phyloP scores from a whole-genome alignment of 2,797 vertebrate species.

The Nothura maculosa region DNA sequence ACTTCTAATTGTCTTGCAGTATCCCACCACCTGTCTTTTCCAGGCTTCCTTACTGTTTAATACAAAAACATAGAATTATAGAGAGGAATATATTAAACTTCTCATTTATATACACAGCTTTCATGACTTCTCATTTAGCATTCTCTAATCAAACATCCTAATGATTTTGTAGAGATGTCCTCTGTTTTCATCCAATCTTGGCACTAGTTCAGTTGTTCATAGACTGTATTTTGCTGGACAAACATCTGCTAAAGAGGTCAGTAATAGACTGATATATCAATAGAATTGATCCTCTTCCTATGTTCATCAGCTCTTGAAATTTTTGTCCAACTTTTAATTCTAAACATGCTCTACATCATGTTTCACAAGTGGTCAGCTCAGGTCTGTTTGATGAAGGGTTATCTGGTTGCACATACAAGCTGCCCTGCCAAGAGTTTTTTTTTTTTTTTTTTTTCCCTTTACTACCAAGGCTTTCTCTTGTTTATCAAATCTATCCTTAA shows the following conservation, averaged over 20 bases:
- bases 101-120: not conserved
- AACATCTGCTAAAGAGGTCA: not conserved
- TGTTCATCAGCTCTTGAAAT: not conserved
- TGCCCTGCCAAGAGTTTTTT: not conserved
- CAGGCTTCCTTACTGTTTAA: not conserved
- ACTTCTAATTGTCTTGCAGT: not conserved
- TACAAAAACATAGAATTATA: not conserved
- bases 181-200: not conserved
- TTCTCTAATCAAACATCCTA: not conserved
- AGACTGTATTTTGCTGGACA: not conserved
- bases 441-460: not conserved
- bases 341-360: not conserved
- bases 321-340: not conserved
- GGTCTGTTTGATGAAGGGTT: not conserved
- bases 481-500: not conserved
- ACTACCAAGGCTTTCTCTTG: not conserved
- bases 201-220: not conserved
- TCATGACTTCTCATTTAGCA: not conserved
- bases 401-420: not conserved
- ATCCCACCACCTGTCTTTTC: not conserved
- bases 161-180: not conserved
- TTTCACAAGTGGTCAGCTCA: not conserved
- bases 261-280: not conserved
- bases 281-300: not conserved
- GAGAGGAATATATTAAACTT: not conserved